These are phyloP conservation scores for Melieria picta DNA, from an alignment of 2,888 invertebrate genomes.

Conservation along the genomic window DNA sequence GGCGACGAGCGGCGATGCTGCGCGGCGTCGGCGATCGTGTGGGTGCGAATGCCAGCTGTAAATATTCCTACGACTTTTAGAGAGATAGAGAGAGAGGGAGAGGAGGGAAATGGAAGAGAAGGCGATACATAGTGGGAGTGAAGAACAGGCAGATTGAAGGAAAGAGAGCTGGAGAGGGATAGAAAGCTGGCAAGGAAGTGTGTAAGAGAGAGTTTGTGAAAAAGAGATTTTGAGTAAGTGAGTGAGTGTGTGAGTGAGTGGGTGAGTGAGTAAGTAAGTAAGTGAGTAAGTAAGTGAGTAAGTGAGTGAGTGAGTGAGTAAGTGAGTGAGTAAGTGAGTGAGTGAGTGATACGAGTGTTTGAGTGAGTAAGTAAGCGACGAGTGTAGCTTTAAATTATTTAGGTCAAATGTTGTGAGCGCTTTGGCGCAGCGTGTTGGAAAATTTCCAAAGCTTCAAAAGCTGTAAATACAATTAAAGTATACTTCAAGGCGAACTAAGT, in stretches of 20 bases:
- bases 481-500: no score
- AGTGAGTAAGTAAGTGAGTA: background rate
- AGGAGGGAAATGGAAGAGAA: background rate
- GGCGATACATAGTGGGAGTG: background rate
- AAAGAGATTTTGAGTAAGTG: background rate
- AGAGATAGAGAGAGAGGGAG: background rate
- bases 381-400: background rate
- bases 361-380: background rate
- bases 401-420: no score
- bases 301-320: background rate
- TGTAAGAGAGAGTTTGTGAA: background rate
- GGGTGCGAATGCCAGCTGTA: constrained; percentile 14
- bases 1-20: background rate
- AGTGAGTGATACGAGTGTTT: no score
- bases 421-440: no score
- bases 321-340: background rate
- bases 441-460: no score
- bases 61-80: background rate
- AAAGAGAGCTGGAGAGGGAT: background rate
- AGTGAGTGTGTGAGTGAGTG: no score
- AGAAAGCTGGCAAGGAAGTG: no score
- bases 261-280: background rate
- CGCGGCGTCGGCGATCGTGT: constrained; percentile 8
- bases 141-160: background rate
- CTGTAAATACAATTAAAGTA: no score